Evolutionary conservation across 2,888 invertebrate species (phyloP), one percentile per base, ranked within the genome.

Genomic region (Yponomeuta evonymella): DNA sequence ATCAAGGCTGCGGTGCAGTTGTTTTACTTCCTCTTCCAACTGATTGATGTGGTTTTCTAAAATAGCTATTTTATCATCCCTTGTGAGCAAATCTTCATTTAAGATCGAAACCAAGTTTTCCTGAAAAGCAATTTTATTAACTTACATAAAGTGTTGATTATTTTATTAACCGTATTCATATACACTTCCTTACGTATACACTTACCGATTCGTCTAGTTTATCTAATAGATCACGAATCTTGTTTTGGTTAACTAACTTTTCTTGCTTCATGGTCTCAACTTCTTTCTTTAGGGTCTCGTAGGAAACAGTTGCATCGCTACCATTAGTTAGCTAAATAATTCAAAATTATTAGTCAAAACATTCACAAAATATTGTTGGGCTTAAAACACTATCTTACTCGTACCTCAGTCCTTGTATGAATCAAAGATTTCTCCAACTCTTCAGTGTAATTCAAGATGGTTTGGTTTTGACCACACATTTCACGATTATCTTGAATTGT

Each of bases 1-100:
- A 11, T 75, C 78, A 71, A 48, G 91, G 79, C 74, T 77, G 1
- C 69, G 69, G 36, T 90, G 89, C 58, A 91, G 75, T 71, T 73
- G 76, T 74, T 74, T 79, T 11, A 91, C 81, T 84, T 92, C 91
- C 70, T 85, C 83, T 80, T 88, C 81, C 68, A 92, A 75, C 70
- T 81, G 74, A 77, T 90, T 92, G 2, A 90, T 87, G 70, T 91
- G 83, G 76, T 90, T 91, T 79, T 92, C 83, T 76, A 90, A 81
- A 71, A 83, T 81, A 9, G 83, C 78, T 75, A 91, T 89, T 78
- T 78, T 88, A 71, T 82, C 80, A 75, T 91, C 82, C 30, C 88
- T 81, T 43, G 80, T 81, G 33, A 77, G 48, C 71, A 91, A 71
- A 69, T 83, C 82, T 78, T 90, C 86, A 73, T 73, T 79, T 2